phyloP scores from a whole-genome alignment of 2,888 invertebrate genomes.

The Pristionchus mayeri region DNA sequence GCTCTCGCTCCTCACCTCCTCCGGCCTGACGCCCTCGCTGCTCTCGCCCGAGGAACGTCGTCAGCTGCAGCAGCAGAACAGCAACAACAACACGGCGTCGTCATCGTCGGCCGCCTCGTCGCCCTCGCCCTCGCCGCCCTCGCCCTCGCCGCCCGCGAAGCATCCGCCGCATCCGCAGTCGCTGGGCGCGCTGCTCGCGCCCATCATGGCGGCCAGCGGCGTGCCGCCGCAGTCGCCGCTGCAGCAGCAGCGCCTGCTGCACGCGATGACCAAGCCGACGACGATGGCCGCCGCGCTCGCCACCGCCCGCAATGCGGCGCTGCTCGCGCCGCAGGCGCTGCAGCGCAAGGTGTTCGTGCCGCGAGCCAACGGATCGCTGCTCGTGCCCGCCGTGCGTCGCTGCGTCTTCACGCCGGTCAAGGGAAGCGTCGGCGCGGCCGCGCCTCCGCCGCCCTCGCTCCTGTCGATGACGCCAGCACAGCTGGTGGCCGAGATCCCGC shows the following conservation, averaged over 20 bases:
- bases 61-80: not conserved
- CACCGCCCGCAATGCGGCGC: too few species aligned
- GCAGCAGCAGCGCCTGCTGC: not conserved
- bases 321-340: not conserved
- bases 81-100: not conserved
- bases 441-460: not conserved
- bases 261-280: too few species aligned
- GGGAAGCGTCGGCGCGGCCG: not conserved
- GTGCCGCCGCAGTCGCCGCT: not conserved
- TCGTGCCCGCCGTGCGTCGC: not conserved
- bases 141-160: not conserved
- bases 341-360: slow-evolving; percentile 13
- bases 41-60: not conserved
- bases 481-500: not conserved
- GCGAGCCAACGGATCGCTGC: not conserved
- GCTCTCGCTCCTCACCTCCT: not conserved
- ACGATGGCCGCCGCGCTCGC: slow-evolving; percentile 33
- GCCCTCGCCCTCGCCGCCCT: not conserved
- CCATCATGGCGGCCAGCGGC: not conserved
- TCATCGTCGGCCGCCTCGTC: not conserved
- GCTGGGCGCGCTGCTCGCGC: slow-evolving; percentile 17
- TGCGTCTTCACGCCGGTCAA: not conserved
- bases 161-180: not conserved
- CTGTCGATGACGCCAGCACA: not conserved
- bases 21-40: not conserved